These are phyloP conservation scores for Atherinomorus stipes DNA, from an alignment of 2,113 vertebrate species.

Conservation along the genomic window DNA sequence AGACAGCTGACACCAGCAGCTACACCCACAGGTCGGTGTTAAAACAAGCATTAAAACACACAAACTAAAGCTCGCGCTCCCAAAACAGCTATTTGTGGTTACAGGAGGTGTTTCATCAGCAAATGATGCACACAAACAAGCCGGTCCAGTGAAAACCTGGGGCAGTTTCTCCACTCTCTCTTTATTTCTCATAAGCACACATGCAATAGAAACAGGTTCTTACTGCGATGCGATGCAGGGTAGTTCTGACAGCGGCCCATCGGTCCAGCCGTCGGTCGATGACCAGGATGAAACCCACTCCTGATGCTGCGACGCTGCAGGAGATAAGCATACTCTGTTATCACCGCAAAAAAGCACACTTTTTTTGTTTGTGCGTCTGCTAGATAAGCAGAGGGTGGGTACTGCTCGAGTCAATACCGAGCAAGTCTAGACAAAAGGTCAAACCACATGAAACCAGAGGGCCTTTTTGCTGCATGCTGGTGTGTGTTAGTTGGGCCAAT, in stretches of 20 bases:
- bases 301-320: constrained; percentile 89
- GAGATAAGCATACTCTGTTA: constrained; percentile 27
- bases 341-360: not conserved
- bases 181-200: not conserved
- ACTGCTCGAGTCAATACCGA: not conserved
- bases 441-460: not conserved
- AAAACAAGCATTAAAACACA: constrained; percentile 30
- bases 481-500: not conserved
- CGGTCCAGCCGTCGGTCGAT: constrained; percentile 97
- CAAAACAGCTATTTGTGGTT: constrained; percentile 36
- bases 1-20: constrained; percentile 52
- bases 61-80: constrained; percentile 11
- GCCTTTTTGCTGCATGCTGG: not conserved
- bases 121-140: constrained; percentile 11
- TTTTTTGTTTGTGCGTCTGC: constrained; percentile 14
- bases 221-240: constrained; percentile 95
- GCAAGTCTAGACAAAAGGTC: not conserved
- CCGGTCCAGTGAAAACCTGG: not conserved
- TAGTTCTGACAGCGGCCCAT: constrained; percentile 96
- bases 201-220: constrained; percentile 65
- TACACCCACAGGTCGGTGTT: constrained; percentile 34
- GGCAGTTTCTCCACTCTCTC: not conserved
- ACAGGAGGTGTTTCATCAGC: constrained; percentile 14
- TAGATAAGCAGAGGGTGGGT: constrained; percentile 22
- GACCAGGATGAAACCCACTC: constrained; percentile 96